These are phyloP conservation scores for Alces alces DNA, from an alignment of 2,113 vertebrate genomes.

Conservation along the genomic window DNA sequence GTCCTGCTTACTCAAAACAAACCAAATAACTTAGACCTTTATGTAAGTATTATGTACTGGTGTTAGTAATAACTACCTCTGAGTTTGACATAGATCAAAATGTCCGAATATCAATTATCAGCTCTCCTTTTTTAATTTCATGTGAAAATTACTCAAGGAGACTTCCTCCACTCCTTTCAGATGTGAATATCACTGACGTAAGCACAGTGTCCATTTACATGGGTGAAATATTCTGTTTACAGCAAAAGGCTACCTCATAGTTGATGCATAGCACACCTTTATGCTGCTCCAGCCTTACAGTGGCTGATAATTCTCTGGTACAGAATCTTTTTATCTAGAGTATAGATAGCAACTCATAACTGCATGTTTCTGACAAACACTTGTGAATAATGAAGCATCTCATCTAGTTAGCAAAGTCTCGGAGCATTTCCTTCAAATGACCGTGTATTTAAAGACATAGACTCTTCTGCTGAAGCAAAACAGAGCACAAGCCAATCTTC, in stretches of 20 bases:
- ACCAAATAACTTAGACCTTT: conserved; percentile 85
- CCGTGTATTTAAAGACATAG: conserved; percentile 65
- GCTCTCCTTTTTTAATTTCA: conserved; percentile 81
- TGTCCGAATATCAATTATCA: conserved; percentile 81
- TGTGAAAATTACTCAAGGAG: conserved; percentile 80
- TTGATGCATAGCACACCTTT: conserved; percentile 83
- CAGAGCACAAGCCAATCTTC: conserved; percentile 52
- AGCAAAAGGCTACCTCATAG: conserved; percentile 98
- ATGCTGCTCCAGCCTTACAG: conserved; percentile 83
- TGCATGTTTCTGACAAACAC: conserved; percentile 68
- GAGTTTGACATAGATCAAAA: conserved; percentile 85
- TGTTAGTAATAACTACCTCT: conserved; percentile 99
- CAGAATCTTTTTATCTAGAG: conserved; percentile 75
- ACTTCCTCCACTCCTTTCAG: conserved; percentile 80
- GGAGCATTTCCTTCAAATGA: conserved; percentile 67
- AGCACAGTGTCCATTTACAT: conserved; percentile 81
- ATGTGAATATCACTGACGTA: conserved; percentile 80
- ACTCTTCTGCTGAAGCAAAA: conserved; percentile 55
- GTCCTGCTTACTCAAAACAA: conserved; percentile 84
- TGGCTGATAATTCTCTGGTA: conserved; percentile 82
- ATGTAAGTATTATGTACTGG: conserved; percentile 88
- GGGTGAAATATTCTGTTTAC: conserved; percentile 91
- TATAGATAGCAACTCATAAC: conserved; percentile 65
- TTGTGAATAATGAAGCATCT: conserved; percentile 70
- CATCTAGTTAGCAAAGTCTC: conserved; percentile 70